Conservation (phyloP, 1,140 invertebrate species). For the Diachasmimorpha longicaudata region DNA sequence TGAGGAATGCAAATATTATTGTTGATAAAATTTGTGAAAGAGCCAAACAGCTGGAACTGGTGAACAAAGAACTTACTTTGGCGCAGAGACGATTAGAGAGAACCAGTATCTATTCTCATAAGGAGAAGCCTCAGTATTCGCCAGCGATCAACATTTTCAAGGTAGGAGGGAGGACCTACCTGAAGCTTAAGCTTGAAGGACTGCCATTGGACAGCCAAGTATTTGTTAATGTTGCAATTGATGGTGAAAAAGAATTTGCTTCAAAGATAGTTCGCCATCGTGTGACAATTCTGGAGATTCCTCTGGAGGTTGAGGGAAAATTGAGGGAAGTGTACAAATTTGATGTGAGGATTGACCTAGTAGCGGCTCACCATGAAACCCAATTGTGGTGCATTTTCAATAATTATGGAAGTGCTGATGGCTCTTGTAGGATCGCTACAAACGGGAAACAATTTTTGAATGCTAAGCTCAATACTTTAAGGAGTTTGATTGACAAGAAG, state of each 20-base stretch:
- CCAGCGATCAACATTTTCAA: conserved; percentile 40
- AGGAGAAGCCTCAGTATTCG: conserved; percentile 31
- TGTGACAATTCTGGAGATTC: conserved; percentile 40
- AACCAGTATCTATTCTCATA: conserved; percentile 50
- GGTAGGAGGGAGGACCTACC: conserved; percentile 30
- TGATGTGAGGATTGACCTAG: conserved; percentile 40
- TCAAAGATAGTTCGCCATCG: conserved; percentile 41
- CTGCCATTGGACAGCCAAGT: conserved; percentile 42
- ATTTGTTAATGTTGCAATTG: conserved; percentile 34
- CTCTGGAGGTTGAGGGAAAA: conserved; percentile 31
- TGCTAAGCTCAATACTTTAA: conserved; percentile 38
- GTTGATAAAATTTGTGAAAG: conserved; percentile 44
- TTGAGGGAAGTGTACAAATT: conserved; percentile 7
- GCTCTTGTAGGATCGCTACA: conserved; percentile 11
- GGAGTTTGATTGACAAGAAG: conserved; percentile 35
- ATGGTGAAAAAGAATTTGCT: conserved; percentile 34
- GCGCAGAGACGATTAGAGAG: conserved; percentile 40
- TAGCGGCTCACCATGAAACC: conserved; percentile 38
- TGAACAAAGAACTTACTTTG: conserved; percentile 29
- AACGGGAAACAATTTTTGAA: conserved; percentile 44
- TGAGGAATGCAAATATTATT: conserved; percentile 34
- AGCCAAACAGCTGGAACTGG: conserved; percentile 29
- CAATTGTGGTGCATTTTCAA: conserved; percentile 50
- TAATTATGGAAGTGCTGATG: conserved; percentile 41
- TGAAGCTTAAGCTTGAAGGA: conserved; percentile 40